These are phyloP conservation scores for Oryzias curvinotus DNA, from an alignment of 2,113 vertebrate genomes.

Conservation along the genomic window DNA sequence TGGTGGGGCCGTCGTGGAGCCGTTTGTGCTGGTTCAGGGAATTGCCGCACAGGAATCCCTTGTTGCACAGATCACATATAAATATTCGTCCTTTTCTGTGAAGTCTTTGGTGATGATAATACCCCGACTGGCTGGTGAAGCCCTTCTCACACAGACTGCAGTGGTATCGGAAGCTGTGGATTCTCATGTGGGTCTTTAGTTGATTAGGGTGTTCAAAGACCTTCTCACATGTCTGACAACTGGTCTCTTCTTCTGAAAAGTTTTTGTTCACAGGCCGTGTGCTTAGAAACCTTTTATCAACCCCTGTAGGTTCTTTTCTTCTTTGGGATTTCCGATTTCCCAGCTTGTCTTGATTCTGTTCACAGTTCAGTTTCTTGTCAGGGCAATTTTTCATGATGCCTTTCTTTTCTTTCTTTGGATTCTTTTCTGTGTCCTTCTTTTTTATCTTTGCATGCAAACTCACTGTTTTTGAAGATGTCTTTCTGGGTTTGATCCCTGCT, in stretches of 20 bases:
- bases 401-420: not conserved
- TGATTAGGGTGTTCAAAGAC: constrained; percentile 63
- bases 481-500: not conserved
- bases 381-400: not conserved
- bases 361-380: constrained; percentile 19
- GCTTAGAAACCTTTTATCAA: constrained; percentile 59
- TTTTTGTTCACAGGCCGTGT: constrained; percentile 27
- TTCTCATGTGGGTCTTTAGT: constrained; percentile 50
- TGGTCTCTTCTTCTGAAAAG: constrained; percentile 48
- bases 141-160: constrained; percentile 65
- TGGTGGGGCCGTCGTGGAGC: constrained; percentile 45
- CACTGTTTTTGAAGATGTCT: not conserved
- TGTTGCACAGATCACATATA: constrained; percentile 53
- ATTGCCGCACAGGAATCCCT: constrained; percentile 56
- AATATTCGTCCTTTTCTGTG: constrained; percentile 57
- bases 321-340: constrained; percentile 27
- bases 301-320: constrained; percentile 20
- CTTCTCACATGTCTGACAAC: constrained; percentile 50
- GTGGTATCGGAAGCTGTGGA: constrained; percentile 45
- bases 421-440: constrained; percentile 11
- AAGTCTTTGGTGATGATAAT: constrained; percentile 62
- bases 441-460: constrained; percentile 5
- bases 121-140: constrained; percentile 57
- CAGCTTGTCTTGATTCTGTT: constrained; percentile 30
- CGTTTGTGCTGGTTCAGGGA: constrained; percentile 61